Base-by-base conservation (phyloP, 2,888 invertebrate genomes). In the Allygus modestus region DNA sequence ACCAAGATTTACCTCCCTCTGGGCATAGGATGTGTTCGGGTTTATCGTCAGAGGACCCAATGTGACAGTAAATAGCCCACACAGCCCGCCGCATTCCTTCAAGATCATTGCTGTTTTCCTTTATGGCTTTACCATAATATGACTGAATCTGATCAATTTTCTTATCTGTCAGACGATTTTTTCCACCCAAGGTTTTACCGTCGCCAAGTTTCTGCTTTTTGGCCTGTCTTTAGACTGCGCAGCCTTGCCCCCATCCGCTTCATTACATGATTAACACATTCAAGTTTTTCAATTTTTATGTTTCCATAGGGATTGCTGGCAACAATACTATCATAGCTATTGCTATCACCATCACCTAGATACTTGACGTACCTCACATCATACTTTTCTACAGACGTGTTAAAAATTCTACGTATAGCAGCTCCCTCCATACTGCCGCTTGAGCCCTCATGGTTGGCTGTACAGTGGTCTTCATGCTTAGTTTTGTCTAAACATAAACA, bases 371-470 rank as follows among this genome's bases (percentile, higher is more conserved):
- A 46, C 2, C 15, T 46, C 7, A 54, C 54, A 23, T 54, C 11
- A 11, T 23, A 54, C 20, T 54, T 54, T 23, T 2, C 54, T 23
- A 7, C 23, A 54, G 54, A 54, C 23, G 20, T 9, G 15, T 23
- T 20, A 23, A 54, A 54, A 23, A 54, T 54, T 23, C 20, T 1
- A 0, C 11, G 1, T 20, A 11, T 54, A 5, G 20, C 54, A 54
- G 20, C 81, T 73, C 84, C 86, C 82, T 87, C 87, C 86, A 87
- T 86, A 17, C 84, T 81, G 23, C 86, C 86, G 75, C 85, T 85
- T 5, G 81, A 77, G 33, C 83, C 84, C 46, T 33, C 20, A 77
- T 84, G 81, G 81, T 85, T 86, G n/a, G 85, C 82, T 28, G 4
- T n/a, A 75, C 86, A 86, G 37, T 31, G 20, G 46, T 23, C 84